A percentile compares a stretch with the other conserved stretches of the same genome.
phyloP scores from a whole-genome alignment of 2,113 vertebrate species.

The Ascaphus truei region DNA sequence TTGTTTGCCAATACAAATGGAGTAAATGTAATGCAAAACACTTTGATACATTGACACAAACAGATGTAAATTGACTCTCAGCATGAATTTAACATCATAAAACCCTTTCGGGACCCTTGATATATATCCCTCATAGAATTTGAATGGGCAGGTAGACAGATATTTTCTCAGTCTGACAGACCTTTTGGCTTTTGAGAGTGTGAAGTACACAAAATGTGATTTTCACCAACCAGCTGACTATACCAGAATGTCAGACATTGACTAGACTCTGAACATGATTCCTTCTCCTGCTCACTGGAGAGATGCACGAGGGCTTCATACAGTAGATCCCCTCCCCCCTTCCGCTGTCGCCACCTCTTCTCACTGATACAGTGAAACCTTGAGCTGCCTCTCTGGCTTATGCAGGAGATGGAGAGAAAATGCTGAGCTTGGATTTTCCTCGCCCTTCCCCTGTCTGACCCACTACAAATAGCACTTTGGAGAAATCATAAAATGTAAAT shows the following conservation, averaged over 20 bases:
- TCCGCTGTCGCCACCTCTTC: no score
- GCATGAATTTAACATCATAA: background rate
- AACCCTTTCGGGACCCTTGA: background rate
- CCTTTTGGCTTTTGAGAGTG: background rate
- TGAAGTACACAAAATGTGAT: background rate
- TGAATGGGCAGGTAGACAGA: background rate
- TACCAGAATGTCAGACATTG: background rate
- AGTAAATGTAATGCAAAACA: background rate
- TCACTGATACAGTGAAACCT: background rate
- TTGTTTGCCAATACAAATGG: background rate
- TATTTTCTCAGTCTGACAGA: background rate
- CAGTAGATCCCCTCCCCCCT: background rate
- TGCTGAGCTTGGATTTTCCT: conserved; percentile 26
- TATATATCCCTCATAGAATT: background rate
- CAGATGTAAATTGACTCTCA: background rate
- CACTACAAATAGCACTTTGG: conserved; percentile 21
- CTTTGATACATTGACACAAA: conserved; percentile 16
- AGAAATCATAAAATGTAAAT: conserved; percentile 32
- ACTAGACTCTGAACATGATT: background rate
- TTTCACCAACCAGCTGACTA: conserved; percentile 14
- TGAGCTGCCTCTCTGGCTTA: background rate
- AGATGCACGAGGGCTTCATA: no score
- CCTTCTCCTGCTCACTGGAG: background rate
- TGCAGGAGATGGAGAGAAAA: conserved; percentile 3
- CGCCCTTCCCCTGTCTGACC: conserved; percentile 1